These are phyloP conservation scores for Eristalis tenax DNA, from an alignment of 2,888 invertebrate genomes.

Conservation along the genomic window DNA sequence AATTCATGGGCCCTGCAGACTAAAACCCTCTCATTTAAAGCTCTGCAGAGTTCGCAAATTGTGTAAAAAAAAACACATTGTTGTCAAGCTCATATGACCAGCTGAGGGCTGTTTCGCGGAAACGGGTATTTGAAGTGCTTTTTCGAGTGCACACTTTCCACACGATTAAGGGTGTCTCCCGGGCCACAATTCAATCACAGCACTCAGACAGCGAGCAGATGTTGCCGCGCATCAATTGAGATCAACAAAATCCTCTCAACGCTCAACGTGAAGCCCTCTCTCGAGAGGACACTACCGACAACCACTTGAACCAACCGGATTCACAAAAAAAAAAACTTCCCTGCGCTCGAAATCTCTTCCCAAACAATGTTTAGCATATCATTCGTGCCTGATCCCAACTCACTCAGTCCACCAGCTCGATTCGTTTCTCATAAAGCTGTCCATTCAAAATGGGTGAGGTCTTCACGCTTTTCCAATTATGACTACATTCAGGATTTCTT, in stretches of 20 bases:
- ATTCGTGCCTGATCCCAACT: neutral
- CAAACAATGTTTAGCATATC: neutral
- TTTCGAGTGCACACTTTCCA: neutral
- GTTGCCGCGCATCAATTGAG: neutral
- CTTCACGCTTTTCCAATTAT: conserved; percentile 1
- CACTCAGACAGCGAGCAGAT: neutral
- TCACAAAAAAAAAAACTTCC: neutral
- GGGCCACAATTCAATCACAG: neutral
- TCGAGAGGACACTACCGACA: neutral
- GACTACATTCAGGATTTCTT: neutral
- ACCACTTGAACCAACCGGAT: neutral
- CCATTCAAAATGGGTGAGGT: neutral
- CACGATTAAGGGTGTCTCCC: neutral
- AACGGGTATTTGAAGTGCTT: too few species aligned
- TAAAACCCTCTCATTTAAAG: too few species aligned
- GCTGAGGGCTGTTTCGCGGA: too few species aligned
- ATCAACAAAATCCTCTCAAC: neutral
- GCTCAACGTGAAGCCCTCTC: neutral
- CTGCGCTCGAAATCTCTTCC: neutral
- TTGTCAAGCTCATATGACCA: too few species aligned
- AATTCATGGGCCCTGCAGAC: too few species aligned
- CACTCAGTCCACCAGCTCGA: neutral
- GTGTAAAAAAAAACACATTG: too few species aligned
- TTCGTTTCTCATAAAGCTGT: neutral
- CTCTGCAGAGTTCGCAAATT: too few species aligned